Percentiles rank a stretch among this genome's conserved stretches.
Evolutionary conservation across 1,140 invertebrate genomes (phyloP).

Genomic region (Cotesia chilonis): DNA sequence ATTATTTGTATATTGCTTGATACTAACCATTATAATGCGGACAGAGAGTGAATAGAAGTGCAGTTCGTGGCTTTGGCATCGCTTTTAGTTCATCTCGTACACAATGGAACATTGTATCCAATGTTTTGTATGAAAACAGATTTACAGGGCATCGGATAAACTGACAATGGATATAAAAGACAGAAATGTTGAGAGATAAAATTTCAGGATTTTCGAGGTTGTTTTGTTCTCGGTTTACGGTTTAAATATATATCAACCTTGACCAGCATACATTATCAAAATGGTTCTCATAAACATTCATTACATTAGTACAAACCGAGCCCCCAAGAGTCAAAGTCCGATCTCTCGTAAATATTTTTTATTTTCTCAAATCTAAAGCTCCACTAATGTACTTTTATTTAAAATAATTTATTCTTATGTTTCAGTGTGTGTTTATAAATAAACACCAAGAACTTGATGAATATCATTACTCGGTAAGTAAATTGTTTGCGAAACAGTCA

Average conservation of each 20-base stretch:
- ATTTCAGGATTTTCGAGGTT: constrained; percentile 20
- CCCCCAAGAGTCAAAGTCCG: constrained; percentile 21
- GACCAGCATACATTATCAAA: too few relatives aligned
- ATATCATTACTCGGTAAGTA: too few relatives aligned
- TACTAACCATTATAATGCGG: constrained; percentile 16
- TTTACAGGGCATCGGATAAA: constrained; percentile 50
- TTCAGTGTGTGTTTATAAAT: too few relatives aligned
- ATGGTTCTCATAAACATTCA: too few relatives aligned
- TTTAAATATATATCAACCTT: background rate
- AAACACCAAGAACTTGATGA: too few relatives aligned
- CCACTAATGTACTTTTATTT: too few relatives aligned
- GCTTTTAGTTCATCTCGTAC: constrained; percentile 38
- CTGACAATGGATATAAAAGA: constrained; percentile 38
- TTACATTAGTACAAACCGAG: constrained; percentile 9
- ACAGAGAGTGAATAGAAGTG: constrained; percentile 18
- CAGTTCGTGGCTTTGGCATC: constrained; percentile 22
- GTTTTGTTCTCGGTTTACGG: background rate
- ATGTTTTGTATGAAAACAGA: constrained; percentile 54
- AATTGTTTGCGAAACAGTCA: too few relatives aligned
- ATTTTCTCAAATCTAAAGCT: too few relatives aligned
- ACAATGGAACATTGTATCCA: constrained; percentile 50
- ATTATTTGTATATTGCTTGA: constrained; percentile 43
- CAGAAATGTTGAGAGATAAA: constrained; percentile 19
- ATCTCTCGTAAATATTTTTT: too few relatives aligned
- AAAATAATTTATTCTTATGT: too few relatives aligned